Evolutionary conservation across 2,797 vertebrate species (phyloP).

Genomic region (Coregonus ussuriensis): DNA sequence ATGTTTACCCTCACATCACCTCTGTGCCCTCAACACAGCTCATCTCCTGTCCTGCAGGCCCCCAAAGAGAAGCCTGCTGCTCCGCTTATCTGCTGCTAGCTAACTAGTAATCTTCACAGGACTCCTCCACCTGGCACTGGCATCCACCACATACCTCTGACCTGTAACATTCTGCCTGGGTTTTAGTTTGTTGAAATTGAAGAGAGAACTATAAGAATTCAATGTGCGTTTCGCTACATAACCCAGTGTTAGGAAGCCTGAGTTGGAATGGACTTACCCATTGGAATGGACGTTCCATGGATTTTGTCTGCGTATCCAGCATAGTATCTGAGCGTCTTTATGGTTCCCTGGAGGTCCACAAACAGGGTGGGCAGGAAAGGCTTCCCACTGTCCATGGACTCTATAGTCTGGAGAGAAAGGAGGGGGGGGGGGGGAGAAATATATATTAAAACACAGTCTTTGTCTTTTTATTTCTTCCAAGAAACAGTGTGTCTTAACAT

Average conservation of each 20-base stretch:
- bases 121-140: background rate
- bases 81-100: conserved; percentile 21
- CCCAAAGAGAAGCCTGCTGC: conserved; percentile 34
- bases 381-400: conserved; percentile 95
- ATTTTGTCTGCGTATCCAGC: conserved; percentile 99
- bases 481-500: conserved; percentile 56
- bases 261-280: conserved; percentile 75
- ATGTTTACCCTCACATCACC: conserved; percentile 58
- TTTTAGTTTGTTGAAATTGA: conserved; percentile 8
- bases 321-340: conserved; percentile 96
- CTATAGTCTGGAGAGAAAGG: conserved; percentile 87
- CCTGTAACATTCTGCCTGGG: background rate
- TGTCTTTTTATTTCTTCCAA: conserved; percentile 12
- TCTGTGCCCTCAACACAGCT: conserved; percentile 2
- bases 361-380: conserved; percentile 96
- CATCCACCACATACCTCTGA: background rate
- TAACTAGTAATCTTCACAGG: background rate
- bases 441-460: no score
- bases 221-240: background rate
- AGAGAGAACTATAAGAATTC: background rate
- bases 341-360: conserved; percentile 95
- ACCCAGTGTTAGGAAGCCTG: background rate
- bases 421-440: no score
- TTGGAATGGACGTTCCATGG: conserved; percentile 95
- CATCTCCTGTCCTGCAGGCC: conserved; percentile 16